Percentiles rank a stretch among this genome's conserved stretches.
These are phyloP conservation scores for Orestias chungarensis DNA, from an alignment of 2,797 vertebrate species.

Conservation along the genomic window DNA sequence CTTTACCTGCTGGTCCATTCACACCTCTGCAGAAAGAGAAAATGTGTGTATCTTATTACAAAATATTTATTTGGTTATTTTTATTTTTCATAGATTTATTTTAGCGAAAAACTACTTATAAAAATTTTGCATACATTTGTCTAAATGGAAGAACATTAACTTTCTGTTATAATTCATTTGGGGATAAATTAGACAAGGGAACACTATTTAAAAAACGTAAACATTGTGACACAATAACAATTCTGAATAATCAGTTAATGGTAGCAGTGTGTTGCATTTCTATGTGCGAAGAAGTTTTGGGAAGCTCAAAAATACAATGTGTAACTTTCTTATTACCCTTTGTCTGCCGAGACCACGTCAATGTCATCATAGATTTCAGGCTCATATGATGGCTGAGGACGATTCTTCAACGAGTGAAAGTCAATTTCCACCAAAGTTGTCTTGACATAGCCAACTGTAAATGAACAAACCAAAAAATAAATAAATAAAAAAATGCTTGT, in stretches of 20 bases:
- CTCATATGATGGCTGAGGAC: constrained; percentile 58
- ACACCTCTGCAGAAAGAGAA: constrained; percentile 71
- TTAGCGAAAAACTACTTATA: no score
- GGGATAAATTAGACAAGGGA: not conserved
- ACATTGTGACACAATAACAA: not conserved
- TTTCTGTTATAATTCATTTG: not conserved
- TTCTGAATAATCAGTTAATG: not conserved
- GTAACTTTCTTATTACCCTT: constrained; percentile 49
- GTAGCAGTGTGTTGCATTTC: not conserved
- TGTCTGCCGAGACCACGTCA: constrained; percentile 67
- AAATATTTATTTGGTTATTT: not conserved
- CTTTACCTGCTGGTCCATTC: constrained; percentile 80
- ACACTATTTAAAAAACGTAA: not conserved
- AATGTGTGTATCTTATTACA: not conserved
- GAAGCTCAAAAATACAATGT: not conserved
- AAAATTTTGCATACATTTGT: no score
- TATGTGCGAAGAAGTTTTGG: not conserved
- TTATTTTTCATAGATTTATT: not conserved
- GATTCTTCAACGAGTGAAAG: constrained; percentile 84
- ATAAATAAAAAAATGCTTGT: not conserved
- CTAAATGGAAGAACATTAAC: not conserved
- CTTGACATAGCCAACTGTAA: constrained; percentile 92
- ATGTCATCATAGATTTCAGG: constrained; percentile 94
- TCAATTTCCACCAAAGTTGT: constrained; percentile 88
- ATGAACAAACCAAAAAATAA: no score